Conservation (phyloP, 2,113 vertebrate species). For the Pygoscelis antarcticus region DNA sequence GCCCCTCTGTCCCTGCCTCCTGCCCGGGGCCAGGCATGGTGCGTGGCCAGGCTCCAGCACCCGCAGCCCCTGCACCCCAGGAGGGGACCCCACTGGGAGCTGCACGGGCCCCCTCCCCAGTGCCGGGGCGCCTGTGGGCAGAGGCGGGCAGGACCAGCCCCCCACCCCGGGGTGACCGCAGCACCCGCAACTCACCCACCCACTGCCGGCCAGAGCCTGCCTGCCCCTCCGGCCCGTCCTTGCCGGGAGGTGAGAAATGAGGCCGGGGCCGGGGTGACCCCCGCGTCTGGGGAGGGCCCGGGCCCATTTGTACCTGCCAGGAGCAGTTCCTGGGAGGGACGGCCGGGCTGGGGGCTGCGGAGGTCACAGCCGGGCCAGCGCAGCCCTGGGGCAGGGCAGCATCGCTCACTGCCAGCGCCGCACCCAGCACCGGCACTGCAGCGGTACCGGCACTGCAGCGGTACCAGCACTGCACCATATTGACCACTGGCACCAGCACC, state of each 20-base stretch:
- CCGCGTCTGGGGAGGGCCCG: not conserved
- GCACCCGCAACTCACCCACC: not conserved
- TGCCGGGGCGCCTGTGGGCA: not conserved
- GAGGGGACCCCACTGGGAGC: not conserved
- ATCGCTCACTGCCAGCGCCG: not conserved
- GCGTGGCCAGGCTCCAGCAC: not conserved
- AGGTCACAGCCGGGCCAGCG: conserved; percentile 25
- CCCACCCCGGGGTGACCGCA: not conserved
- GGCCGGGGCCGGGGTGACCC: not conserved
- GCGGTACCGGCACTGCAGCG: not conserved
- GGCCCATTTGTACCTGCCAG: conserved; percentile 23
- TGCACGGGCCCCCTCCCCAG: not conserved
- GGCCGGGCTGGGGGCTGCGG: not conserved
- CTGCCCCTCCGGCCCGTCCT: not conserved
- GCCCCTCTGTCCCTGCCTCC: not conserved
- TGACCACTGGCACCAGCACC: not conserved
- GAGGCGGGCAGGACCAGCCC: not conserved
- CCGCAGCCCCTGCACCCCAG: fast-evolving
- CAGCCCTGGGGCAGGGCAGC: not conserved
- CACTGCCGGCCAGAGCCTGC: not conserved
- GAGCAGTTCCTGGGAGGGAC: conserved; percentile 42
- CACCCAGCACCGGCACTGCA: not conserved
- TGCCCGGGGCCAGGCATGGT: too few relatives aligned
- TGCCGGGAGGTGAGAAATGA: not conserved
- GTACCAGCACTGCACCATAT: not conserved